Evolutionary conservation across 2,888 invertebrate species (phyloP), one percentile per base, ranked within the genome.

Genomic region (Pyrgus malvae): DNA sequence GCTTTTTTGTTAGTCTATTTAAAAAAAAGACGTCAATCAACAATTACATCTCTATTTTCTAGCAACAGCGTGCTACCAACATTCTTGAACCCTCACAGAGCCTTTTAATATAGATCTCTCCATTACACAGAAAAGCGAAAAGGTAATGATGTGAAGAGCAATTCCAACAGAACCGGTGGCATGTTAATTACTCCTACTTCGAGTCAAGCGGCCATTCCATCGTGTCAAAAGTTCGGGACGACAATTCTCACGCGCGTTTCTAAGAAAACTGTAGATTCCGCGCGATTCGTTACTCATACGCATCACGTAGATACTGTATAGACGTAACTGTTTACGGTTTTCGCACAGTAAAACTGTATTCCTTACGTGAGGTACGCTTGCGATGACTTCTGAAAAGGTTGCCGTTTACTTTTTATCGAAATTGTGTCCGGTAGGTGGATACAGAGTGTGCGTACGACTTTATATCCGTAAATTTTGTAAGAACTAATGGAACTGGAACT

Each of bases 221-320:
- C 61, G 69, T 74, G 85, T 84, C 84, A 85, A 80, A 86, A 83
- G 83, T 83, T 50, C 11, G 25, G 72, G 60, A 57, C 51, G 57
- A 63, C 37, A 44, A 69, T 79, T 83, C 83, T 78, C 83, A 83
- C 67, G 70, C 65, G 53, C 35, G 48, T 41, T 67, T 67, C 65
- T 51, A 29, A 62, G 66, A 63, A 65, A 59, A 38, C 42, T 55
- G 16, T 29, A 19, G 41, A 42, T 35, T 35, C 50, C 48, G 37
- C 46, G 29, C 38, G 40, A 31, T 38, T 35, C 45, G 27, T 48
- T 45, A 35, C 51, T 37, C 37, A 44, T 45, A 53, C 44, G 8
- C 35, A 49, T 62, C 53, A 56, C 56, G 57, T 58, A 49, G 42
- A 44, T 35, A 51, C 51, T 44, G 19, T 29, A 42, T 58, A 48